These are phyloP conservation scores for Bolinopsis microptera DNA, from an alignment of 37 sponge, comb jelly and placozoan genomes.

Conservation along the genomic window DNA sequence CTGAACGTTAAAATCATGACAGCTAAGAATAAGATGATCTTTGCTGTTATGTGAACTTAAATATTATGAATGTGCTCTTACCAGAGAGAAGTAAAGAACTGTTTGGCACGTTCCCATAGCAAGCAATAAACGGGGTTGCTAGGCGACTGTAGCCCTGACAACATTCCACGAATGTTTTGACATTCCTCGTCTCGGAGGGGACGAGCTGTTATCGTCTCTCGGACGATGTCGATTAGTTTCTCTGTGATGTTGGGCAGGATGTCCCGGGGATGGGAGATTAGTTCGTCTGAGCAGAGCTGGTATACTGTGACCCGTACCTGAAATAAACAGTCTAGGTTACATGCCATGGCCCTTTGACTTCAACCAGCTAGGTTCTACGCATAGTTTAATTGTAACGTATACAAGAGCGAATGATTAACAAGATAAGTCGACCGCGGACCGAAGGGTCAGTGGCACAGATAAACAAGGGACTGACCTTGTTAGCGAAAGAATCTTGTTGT, in stretches of 20 bases:
- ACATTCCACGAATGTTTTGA: background rate
- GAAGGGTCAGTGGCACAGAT: no score
- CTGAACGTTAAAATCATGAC: no score
- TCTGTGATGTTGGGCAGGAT: slow-evolving; percentile 50
- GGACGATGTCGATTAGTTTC: slow-evolving; percentile 29
- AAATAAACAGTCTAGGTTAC: background rate
- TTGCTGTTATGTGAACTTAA: no score
- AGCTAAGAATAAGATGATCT: no score
- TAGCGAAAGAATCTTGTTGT: slow-evolving; percentile 10
- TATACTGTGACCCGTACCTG: slow-evolving; percentile 53
- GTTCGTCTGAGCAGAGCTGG: slow-evolving; percentile 44
- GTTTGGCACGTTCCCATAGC: slow-evolving; percentile 49
- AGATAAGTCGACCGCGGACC: no score
- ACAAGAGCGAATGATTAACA: no score
- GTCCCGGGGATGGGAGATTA: slow-evolving; percentile 47
- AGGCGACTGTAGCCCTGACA: background rate
- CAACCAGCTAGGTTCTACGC: no score
- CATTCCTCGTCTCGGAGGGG: slow-evolving; percentile 11
- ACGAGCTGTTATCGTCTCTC: slow-evolving; percentile 20
- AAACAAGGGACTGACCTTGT: slow-evolving; percentile 24
- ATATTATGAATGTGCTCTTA: background rate
- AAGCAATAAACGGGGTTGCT: slow-evolving; percentile 43
- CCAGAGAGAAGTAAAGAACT: slow-evolving; percentile 13
- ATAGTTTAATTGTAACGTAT: no score
- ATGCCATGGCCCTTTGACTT: background rate